Evolutionary conservation across 2,888 invertebrate genomes (phyloP).

Genomic region (Sacculina carcini): DNA sequence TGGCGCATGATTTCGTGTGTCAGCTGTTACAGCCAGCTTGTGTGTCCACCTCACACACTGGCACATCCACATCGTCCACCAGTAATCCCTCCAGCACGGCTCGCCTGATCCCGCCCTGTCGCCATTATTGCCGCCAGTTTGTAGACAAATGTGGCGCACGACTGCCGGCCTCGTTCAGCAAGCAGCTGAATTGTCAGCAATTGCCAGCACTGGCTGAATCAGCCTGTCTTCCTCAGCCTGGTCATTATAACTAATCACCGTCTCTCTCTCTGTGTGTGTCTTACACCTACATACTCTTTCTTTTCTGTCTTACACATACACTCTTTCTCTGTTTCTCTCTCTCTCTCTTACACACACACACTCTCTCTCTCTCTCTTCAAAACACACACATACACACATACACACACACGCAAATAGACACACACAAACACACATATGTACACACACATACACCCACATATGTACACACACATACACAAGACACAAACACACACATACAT

Average conservation of each 20-base stretch:
- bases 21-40: conserved; percentile 61
- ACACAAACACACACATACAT: too few relatives aligned
- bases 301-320: background rate
- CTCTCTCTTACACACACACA: background rate
- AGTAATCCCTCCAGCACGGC: conserved; percentile 12
- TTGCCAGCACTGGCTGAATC: conserved; percentile 10
- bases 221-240: conserved; percentile 12
- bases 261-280: background rate
- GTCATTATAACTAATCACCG: conserved; percentile 1
- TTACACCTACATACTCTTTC: too few relatives aligned
- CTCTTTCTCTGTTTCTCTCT: conserved; percentile 1
- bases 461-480: too few relatives aligned
- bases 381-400: too few relatives aligned
- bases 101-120: conserved; percentile 30
- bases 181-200: conserved; percentile 8
- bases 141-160: conserved; percentile 45
- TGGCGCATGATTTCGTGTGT: conserved; percentile 70
- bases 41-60: conserved; percentile 7
- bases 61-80: background rate
- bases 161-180: conserved; percentile 9
- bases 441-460: too few relatives aligned
- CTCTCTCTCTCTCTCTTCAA: background rate
- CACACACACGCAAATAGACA: too few relatives aligned
- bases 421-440: too few relatives aligned
- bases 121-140: conserved; percentile 59